Percentiles rank a stretch among this genome's conserved stretches.
These are phyloP conservation scores for Brachyrhaphis roseni DNA, from an alignment of 2,797 vertebrate genomes.

Conservation along the genomic window DNA sequence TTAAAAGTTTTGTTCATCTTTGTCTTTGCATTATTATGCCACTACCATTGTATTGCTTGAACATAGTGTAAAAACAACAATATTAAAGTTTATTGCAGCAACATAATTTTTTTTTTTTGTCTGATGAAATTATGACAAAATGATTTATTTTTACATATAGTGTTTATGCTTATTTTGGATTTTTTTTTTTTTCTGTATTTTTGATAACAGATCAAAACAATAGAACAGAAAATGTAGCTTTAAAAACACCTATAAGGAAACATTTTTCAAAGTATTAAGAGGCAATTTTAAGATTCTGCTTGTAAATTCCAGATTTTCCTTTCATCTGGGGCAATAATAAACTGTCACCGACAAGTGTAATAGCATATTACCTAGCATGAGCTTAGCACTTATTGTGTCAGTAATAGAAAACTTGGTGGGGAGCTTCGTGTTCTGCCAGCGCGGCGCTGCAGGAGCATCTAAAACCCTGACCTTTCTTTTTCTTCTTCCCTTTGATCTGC, in stretches of 20 bases:
- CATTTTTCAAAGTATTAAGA: neutral
- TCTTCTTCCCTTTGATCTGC: conserved; percentile 77
- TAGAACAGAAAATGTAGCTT: neutral
- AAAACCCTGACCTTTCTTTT: conserved; percentile 75
- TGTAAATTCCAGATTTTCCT: neutral
- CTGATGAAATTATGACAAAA: neutral
- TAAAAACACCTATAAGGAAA: neutral
- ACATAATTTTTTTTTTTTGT: neutral
- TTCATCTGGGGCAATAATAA: conserved; percentile 10
- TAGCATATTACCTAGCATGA: conserved; percentile 31
- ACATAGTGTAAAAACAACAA: too few species aligned
- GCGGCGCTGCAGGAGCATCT: conserved; percentile 63
- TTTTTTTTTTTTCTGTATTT: neutral
- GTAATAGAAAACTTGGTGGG: conserved; percentile 62
- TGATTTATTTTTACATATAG: neutral
- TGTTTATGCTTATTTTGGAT: neutral
- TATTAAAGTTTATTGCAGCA: too few species aligned
- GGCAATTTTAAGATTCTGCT: neutral
- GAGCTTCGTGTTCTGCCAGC: conserved; percentile 47
- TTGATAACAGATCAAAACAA: neutral
- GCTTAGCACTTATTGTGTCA: conserved; percentile 38
- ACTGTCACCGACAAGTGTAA: conserved; percentile 28
- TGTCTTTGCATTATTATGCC: too few species aligned
- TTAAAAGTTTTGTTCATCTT: too few species aligned
- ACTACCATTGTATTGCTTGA: too few species aligned